Percentiles rank a stretch among this genome's conserved stretches.
phyloP scores from a whole-genome alignment of 2,113 vertebrate species.

The Lonchura striata region DNA sequence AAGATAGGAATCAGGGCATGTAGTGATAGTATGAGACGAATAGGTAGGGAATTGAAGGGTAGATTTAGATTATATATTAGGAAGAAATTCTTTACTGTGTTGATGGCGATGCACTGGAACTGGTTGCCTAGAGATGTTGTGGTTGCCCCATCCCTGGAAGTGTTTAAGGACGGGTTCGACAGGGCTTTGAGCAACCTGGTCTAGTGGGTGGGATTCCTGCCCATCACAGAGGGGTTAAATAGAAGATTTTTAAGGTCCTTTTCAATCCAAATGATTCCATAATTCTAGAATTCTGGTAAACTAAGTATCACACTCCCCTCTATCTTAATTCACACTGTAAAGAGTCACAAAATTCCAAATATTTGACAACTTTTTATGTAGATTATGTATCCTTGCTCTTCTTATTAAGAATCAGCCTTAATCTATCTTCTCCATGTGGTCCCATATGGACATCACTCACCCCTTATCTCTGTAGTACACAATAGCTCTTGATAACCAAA shows the following conservation, averaged over 20 bases:
- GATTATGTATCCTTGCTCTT: neutral
- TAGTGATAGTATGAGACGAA: rapidly evolving
- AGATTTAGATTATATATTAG: neutral
- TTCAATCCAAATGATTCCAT: neutral
- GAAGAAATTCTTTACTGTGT: neutral
- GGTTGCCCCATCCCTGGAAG: neutral
- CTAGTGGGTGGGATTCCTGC: neutral
- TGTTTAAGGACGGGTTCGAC: neutral
- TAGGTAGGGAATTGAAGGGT: neutral
- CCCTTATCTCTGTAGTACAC: neutral
- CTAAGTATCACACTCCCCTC: neutral
- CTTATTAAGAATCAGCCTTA: neutral
- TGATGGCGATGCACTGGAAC: neutral
- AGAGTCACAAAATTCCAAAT: neutral
- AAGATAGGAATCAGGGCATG: neutral
- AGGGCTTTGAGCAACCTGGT: neutral
- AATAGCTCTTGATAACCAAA: neutral
- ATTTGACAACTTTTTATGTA: neutral
- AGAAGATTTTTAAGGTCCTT: neutral
- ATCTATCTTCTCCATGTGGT: neutral
- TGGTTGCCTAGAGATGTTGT: neutral
- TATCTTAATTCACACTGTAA: neutral
- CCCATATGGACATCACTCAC: neutral
- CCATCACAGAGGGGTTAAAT: neutral
- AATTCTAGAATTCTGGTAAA: neutral